A percentile compares a stretch with the other conserved stretches of the same genome.
Conservation (phyloP, 1,140 invertebrate species). For the Drosophila pandora region DNA sequence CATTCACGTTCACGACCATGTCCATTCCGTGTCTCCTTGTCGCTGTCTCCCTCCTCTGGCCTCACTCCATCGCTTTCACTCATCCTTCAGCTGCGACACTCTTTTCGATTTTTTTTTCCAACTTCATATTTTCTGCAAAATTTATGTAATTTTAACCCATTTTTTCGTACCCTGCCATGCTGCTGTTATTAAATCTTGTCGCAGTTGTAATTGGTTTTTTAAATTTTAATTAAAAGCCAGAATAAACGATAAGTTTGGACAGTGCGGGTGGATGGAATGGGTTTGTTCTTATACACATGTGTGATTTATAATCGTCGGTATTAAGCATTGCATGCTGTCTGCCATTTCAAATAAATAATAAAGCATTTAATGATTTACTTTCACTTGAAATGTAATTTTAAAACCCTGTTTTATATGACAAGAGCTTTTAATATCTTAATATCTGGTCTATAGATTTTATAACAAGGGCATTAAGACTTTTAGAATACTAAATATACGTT, state of each 20-base stretch:
- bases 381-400: background rate
- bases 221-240: conserved; percentile 73
- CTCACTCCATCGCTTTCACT: background rate
- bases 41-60: conserved; percentile 7
- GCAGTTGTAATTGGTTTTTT: conserved; percentile 70
- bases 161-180: conserved; percentile 31
- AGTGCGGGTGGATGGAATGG: conserved; percentile 10
- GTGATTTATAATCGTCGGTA: conserved; percentile 40
- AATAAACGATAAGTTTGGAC: conserved; percentile 61
- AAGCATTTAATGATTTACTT: conserved; percentile 7
- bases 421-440: background rate
- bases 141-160: conserved; percentile 75
- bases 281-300: conserved; percentile 34
- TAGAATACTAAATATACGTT: no score
- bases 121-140: conserved; percentile 77
- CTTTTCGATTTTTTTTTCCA: conserved; percentile 29
- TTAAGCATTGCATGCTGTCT: conserved; percentile 29
- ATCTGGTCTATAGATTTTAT: background rate
- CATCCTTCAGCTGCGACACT: conserved; percentile 31
- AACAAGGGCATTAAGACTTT: background rate
- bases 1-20: conserved; percentile 41
- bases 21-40: conserved; percentile 38
- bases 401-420: background rate
- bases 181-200: conserved; percentile 72
- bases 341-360: conserved; percentile 42